Evolutionary conservation across 1,140 invertebrate genomes (phyloP).

Genomic region (Bathynomus jamesi): DNA sequence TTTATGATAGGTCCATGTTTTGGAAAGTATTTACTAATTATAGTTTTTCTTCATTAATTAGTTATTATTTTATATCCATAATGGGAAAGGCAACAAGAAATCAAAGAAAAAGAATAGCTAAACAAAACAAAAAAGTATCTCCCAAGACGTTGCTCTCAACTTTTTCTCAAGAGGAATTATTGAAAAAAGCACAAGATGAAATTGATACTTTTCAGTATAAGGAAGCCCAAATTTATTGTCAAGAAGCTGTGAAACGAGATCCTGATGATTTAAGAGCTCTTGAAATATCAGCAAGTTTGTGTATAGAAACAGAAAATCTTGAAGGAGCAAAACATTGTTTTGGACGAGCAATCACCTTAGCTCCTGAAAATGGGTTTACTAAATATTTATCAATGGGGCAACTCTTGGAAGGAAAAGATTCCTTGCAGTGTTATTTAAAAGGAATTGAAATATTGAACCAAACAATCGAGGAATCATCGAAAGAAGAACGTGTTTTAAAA

Average conservation of each 20-base stretch:
- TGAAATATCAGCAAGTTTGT: not conserved
- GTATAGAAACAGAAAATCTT: not conserved
- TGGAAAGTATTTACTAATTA: too few relatives aligned
- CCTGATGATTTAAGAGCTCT: not conserved
- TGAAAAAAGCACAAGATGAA: not conserved
- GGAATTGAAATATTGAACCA: constrained; percentile 2
- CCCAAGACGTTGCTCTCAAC: not conserved
- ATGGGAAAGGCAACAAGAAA: not conserved
- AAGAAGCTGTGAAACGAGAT: not conserved
- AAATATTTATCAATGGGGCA: constrained; percentile 16
- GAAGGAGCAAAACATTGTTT: not conserved
- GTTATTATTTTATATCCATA: too few relatives aligned
- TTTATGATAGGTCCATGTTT: too few relatives aligned
- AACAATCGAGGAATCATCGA: not conserved
- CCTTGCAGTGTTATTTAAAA: constrained; percentile 8
- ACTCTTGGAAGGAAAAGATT: constrained; percentile 9
- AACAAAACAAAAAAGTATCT: not conserved
- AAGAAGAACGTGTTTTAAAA: not conserved
- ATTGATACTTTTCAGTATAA: not conserved
- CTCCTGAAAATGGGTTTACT: not conserved
- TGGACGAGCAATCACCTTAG: not conserved
- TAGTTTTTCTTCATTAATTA: too few relatives aligned
- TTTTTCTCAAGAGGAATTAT: not conserved
- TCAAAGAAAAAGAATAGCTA: not conserved
- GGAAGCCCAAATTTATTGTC: not conserved